Base-by-base conservation (phyloP, 2,113 vertebrate species). In the Neodontobutis hainanensis region DNA sequence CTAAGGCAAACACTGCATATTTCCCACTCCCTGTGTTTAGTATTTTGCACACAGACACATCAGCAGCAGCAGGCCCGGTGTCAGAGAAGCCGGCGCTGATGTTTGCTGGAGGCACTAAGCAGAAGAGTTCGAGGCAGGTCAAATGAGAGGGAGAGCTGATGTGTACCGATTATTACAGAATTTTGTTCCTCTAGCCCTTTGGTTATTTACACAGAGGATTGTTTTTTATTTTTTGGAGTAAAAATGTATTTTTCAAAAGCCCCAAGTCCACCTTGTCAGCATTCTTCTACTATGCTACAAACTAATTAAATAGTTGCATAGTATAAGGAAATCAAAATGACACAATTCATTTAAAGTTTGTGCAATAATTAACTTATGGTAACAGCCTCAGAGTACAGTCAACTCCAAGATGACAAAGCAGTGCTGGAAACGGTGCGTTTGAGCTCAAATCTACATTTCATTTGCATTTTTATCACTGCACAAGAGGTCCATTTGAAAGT, bases 401-500 rank as follows among this genome's bases (percentile, higher is more conserved):
- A 19, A 6, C 44, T 61, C 61, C 9, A 9, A 68, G 36, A 34
- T 36, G 48, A 42, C 36, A 35, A 60, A 65, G 7, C 35, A 42
- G 51, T 70, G 64, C 11, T 48, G 15, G 51, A 61, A 56, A 36
- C 53, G 62, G 62, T 67, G 68, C 45, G 70, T 61, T 70, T 80
- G 46, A 72, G 49, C 58, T 63, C 47, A 61, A 34, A 64, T 48
- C 57, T 43, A 52, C 42, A 7, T 3, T 11, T 0, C 5, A 79
- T 78, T 70, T 68, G 44, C 75, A 78, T 84, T 78, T 76, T 65
- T 59, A 76, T 67, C 59, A 84, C 68, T 76, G 68, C 65, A 66
- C 60, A 51, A 71, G 11, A 45, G 15, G 45, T 61, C 15, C 0
- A n/a, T 65, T 70, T 73, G 63, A 73, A 81, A 81, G 53, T 2